Percentiles rank a stretch among this genome's conserved stretches.
Evolutionary conservation across 2,797 vertebrate species (phyloP).

Genomic region (Falco rusticolus): DNA sequence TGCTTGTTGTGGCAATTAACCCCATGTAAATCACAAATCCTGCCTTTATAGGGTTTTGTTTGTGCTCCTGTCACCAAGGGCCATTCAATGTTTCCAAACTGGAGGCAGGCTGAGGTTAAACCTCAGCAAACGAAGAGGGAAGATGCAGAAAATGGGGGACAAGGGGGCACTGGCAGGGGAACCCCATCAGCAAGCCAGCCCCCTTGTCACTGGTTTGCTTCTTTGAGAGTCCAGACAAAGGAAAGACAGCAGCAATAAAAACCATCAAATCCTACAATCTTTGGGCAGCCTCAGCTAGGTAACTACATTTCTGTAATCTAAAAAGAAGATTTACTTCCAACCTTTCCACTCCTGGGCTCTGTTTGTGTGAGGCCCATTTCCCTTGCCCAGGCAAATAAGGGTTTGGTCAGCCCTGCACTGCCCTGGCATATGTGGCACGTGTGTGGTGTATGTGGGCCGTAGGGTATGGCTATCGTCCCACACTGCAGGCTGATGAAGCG

Average conservation of each 20-base stretch:
- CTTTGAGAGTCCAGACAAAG: neutral
- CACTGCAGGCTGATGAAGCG: neutral
- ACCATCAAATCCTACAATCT: rapidly evolving
- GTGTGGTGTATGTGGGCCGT: neutral
- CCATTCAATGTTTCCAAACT: conserved; percentile 19
- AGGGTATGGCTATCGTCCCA: rapidly evolving
- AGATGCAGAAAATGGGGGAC: neutral
- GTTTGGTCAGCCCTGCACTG: neutral
- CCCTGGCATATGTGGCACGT: rapidly evolving
- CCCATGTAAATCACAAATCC: conserved; percentile 41
- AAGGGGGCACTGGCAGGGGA: neutral
- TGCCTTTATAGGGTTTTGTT: conserved; percentile 41
- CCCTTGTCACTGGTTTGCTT: neutral
- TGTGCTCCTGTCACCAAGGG: conserved; percentile 18
- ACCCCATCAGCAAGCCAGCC: neutral
- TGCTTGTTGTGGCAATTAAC: conserved; percentile 58
- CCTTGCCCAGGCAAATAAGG: neutral
- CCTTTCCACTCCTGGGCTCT: rapidly evolving
- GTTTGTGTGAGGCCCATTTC: rapidly evolving
- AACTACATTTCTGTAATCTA: neutral
- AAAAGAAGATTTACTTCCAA: neutral
- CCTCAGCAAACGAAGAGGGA: neutral
- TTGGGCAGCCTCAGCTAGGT: neutral
- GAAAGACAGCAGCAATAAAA: neutral
- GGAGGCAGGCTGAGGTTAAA: neutral